Evolutionary conservation across 2,113 vertebrate genomes (phyloP).

Genomic region (Rhabdornis inornatus): DNA sequence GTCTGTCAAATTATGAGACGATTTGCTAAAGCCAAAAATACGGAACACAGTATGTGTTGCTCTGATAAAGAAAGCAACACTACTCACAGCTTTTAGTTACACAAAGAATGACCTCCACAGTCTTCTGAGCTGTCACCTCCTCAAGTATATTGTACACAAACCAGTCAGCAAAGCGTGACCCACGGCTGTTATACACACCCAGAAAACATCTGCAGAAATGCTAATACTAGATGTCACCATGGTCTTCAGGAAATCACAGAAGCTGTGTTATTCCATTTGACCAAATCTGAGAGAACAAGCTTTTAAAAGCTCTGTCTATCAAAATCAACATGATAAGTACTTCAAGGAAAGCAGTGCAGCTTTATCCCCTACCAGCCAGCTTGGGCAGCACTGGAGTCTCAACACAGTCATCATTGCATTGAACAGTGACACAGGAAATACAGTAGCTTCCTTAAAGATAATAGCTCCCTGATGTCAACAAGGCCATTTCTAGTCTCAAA

Average conservation of each 20-base stretch:
- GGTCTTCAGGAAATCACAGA: not conserved
- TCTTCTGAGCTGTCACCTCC: not conserved
- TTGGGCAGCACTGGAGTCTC: not conserved
- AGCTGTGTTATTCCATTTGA: not conserved
- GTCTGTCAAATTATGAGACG: not conserved
- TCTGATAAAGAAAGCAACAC: not conserved
- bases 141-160: not conserved
- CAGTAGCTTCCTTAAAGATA: not conserved
- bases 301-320: not conserved
- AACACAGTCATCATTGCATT: fast-evolving
- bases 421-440: not conserved
- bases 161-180: not conserved
- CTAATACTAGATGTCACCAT: not conserved
- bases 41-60: not conserved
- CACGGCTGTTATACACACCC: not conserved
- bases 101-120: not conserved
- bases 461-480: not conserved
- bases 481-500: not conserved
- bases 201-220: not conserved
- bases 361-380: not conserved
- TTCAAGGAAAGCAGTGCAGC: not conserved
- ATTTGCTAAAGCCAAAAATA: not conserved
- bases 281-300: not conserved
- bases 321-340: not conserved
- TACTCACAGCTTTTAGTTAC: not conserved